Base-by-base conservation (phyloP, 2,888 invertebrate species). In the Stenodera caucasica region DNA sequence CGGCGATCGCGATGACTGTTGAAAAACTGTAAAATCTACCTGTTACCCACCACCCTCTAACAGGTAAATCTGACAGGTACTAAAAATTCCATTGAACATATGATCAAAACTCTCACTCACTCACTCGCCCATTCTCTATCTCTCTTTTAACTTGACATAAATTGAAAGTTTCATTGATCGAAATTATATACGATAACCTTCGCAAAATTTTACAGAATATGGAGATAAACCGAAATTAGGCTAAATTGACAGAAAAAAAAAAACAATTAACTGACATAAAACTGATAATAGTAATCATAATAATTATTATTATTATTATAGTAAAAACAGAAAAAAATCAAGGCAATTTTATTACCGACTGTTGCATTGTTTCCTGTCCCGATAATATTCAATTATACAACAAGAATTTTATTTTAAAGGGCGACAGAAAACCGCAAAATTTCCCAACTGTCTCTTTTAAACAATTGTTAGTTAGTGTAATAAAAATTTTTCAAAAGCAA, bases 1-100 rank as follows among this genome's bases (percentile, higher is more conserved):
- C 54, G 56, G 55, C 21, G 53, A n/a, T n/a, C n/a, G n/a, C n/a
- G n/a, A 50, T 55, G 51, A 21, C 29, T 15, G 15, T 51, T 26
- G 49, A 29, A 29, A 33, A 26, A 52, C 30, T 18, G 52, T 26
- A 26, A 55, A 54, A 52, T 57, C 56, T 61, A 61, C 61, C 61
- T 57, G 54, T 57, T 53, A 11, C 33, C 51, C 29, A 9, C 32
- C 32, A 52, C 33, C 30, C 59, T 64, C n/a, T n/a, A 68, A 72
- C 70, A 72, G 72, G 72, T 72, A 70, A 62, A 59, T 66, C 11
- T 33, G 29, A 56, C 56, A 56, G 56, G 56, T 56, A 56, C 56
- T 40, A 40, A 40, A 40, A 18, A 40, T 40, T 40, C 40, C 40
- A 18, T 9, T 9, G 18, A 18, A 18, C 40, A 40, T 40, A 40